A percentile compares a stretch with the other conserved stretches of the same genome.
Conservation (phyloP, 1,140 invertebrate species). For the Cydia pomonella region DNA sequence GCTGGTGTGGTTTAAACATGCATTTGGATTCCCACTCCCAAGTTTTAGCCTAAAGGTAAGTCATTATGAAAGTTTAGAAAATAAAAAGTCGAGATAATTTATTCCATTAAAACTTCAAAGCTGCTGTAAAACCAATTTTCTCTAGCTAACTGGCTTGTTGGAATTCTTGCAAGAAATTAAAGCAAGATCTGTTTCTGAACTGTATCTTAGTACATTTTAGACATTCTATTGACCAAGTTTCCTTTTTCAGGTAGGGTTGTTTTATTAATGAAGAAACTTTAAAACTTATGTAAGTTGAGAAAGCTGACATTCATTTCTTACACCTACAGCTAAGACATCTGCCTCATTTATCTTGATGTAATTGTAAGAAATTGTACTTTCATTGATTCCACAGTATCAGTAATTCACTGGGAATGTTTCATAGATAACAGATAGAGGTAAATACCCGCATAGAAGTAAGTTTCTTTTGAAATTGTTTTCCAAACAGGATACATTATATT, state of each 20-base stretch:
- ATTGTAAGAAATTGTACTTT: too few relatives aligned
- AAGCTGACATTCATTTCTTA: too few relatives aligned
- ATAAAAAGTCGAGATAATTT: slow-evolving; percentile 20
- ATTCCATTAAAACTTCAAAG: slow-evolving; percentile 26
- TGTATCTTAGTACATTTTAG: not conserved
- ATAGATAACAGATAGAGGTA: not conserved
- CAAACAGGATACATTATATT: not conserved
- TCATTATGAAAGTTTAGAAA: not conserved
- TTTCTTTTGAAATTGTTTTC: not conserved
- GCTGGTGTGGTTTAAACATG: not conserved
- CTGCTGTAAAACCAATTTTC: slow-evolving; percentile 16
- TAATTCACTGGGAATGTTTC: too few relatives aligned
- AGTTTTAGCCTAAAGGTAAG: slow-evolving; percentile 16
- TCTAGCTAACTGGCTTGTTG: not conserved
- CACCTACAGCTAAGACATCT: too few relatives aligned
- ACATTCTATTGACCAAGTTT: not conserved
- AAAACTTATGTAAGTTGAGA: too few relatives aligned
- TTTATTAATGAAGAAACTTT: too few relatives aligned
- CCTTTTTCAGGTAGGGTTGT: too few relatives aligned
- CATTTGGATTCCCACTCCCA: slow-evolving; percentile 6
- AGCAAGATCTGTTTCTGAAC: not conserved
- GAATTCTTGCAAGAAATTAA: not conserved
- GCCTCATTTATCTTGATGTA: too few relatives aligned
- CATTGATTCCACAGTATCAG: too few relatives aligned
- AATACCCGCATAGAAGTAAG: not conserved